Evolutionary conservation across 1,140 invertebrate genomes (phyloP).

Genomic region (Caenorhabditis remanei): DNA sequence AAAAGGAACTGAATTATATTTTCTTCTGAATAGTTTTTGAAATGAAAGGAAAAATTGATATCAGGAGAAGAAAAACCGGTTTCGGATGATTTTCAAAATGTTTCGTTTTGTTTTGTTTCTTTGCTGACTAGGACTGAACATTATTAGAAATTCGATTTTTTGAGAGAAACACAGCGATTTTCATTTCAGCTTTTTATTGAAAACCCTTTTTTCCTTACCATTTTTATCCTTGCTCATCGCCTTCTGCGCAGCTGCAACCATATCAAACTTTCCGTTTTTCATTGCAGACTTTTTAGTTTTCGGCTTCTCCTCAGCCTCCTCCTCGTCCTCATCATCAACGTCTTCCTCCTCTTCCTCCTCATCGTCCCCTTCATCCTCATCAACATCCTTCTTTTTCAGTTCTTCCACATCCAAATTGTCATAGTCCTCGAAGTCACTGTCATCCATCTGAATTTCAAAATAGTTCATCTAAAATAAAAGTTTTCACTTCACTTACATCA

Average conservation of each 20-base stretch:
- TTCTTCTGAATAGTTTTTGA: no score
- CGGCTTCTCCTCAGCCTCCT: slow-evolving; percentile 78
- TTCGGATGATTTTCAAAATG: no score
- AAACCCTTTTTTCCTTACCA: slow-evolving; percentile 71
- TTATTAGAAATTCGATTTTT: no score
- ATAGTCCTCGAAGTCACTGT: slow-evolving; percentile 44
- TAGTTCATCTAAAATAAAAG: no score
- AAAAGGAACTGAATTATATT: slow-evolving; percentile 77
- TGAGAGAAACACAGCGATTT: no score
- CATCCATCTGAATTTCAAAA: slow-evolving; percentile 12
- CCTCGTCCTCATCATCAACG: slow-evolving; percentile 72
- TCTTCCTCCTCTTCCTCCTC: slow-evolving; percentile 69
- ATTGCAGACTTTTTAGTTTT: slow-evolving; percentile 79
- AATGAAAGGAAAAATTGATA: no score
- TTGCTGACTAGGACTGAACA: no score
- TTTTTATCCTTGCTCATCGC: slow-evolving; percentile 75
- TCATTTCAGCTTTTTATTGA: no score
- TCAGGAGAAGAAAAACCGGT: no score
- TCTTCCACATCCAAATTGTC: slow-evolving; percentile 52
- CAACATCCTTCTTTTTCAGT: neutral
- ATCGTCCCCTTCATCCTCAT: slow-evolving; percentile 3
- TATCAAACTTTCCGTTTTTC: slow-evolving; percentile 78
- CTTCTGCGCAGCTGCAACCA: slow-evolving; percentile 83
- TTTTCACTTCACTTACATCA: slow-evolving; percentile 24
- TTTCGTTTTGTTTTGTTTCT: no score